phyloP scores from a whole-genome alignment of 1,140 invertebrate species.

The Wiebesia pumilae region DNA sequence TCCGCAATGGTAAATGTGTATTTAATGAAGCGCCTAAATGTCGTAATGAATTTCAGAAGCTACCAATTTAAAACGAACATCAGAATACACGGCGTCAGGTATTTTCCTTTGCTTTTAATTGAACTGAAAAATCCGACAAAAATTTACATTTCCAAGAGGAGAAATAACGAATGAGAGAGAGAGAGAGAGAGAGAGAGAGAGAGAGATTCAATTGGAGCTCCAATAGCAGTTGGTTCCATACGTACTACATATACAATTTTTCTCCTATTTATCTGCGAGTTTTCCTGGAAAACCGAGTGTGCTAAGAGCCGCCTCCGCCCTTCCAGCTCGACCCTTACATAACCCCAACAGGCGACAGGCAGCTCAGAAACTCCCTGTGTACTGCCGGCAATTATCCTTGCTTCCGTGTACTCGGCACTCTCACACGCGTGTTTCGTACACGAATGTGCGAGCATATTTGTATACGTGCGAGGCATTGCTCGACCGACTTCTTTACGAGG shows the following conservation, averaged over 20 bases:
- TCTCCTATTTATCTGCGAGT: slow-evolving; percentile 13
- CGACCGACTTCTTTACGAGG: slow-evolving; percentile 47
- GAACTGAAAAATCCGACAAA: neutral
- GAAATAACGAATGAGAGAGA: neutral
- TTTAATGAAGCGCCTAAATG: too few relatives aligned
- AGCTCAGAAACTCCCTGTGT: slow-evolving; percentile 39
- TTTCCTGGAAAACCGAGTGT: slow-evolving; percentile 33
- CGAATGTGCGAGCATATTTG: neutral
- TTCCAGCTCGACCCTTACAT: slow-evolving; percentile 32
- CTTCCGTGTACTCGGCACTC: slow-evolving; percentile 19
- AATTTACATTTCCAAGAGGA: neutral
- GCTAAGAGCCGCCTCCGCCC: neutral
- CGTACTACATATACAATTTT: neutral
- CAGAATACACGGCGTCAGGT: neutral
- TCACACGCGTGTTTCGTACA: neutral
- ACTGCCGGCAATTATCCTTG: slow-evolving; percentile 53
- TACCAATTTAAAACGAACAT: neutral
- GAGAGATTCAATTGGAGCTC: neutral
- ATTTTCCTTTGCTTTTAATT: neutral
- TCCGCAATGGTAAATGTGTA: neutral
- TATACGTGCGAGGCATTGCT: neutral
- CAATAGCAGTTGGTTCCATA: neutral
- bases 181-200: neutral
- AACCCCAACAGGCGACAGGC: slow-evolving; percentile 19
- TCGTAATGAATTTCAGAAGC: neutral